Conservation (phyloP, 2,888 invertebrate species). For the Lasioglossum oenotherae region DNA sequence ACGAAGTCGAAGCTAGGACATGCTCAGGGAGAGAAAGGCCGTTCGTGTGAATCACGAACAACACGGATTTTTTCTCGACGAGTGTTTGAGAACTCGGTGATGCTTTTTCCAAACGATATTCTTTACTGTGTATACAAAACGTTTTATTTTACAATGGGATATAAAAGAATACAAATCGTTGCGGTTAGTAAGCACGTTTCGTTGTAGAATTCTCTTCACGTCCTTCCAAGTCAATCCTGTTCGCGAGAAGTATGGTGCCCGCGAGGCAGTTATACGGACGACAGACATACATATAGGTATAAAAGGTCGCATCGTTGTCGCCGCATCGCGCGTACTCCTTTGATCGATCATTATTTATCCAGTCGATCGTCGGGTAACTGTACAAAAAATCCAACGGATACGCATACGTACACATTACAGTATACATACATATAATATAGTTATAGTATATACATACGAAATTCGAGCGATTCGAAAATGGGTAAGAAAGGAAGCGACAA, state of each 20-base stretch:
- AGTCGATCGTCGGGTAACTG: neutral
- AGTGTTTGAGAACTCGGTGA: neutral
- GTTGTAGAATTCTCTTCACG: constrained; percentile 1
- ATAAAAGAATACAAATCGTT: constrained; percentile 56
- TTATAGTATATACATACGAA: constrained; percentile 8
- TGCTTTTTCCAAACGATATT: constrained; percentile 14
- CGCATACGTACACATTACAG: neutral
- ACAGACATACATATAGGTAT: neutral
- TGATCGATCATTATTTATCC: neutral
- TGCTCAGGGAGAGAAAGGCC: neutral
- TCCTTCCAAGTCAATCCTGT: constrained; percentile 10
- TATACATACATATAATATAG: neutral
- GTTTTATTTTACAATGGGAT: constrained; percentile 48
- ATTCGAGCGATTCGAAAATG: neutral
- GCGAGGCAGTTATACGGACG: neutral
- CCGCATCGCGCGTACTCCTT: neutral
- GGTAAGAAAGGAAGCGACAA: neutral
- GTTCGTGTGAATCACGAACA: neutral
- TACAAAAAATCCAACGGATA: constrained; percentile 1
- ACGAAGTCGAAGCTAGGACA: neutral
- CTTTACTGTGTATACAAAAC: constrained; percentile 56
- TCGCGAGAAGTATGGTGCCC: neutral
- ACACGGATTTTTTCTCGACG: neutral
- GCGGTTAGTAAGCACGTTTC: constrained; percentile 30
- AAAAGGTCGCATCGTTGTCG: neutral